Evolutionary conservation across 2,888 invertebrate genomes (phyloP).

Genomic region (Troides helena): DNA sequence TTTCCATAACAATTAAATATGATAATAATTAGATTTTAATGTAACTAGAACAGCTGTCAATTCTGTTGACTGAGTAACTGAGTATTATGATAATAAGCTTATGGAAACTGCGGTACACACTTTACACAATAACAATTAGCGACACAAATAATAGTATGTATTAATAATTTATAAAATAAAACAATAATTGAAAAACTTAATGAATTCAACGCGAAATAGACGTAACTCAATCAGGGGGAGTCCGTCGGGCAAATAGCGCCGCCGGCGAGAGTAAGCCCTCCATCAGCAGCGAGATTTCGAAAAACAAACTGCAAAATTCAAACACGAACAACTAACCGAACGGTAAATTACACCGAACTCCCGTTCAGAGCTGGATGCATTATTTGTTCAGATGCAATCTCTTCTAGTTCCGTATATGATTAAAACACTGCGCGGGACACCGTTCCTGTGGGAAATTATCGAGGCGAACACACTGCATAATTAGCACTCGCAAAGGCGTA

Average conservation of each 20-base stretch:
- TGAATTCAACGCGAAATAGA: slow-evolving; percentile 21
- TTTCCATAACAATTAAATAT: no score
- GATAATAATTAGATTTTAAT: no score
- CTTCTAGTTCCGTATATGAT: slow-evolving; percentile 72
- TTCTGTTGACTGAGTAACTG: no score
- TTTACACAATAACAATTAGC: no score
- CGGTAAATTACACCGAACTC: slow-evolving; percentile 70
- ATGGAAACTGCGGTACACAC: no score
- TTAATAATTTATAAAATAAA: neutral
- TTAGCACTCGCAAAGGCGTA: slow-evolving; percentile 67
- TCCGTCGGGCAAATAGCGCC: slow-evolving; percentile 27
- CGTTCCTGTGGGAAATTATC: slow-evolving; percentile 75
- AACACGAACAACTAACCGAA: slow-evolving; percentile 59
- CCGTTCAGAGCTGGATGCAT: slow-evolving; percentile 49
- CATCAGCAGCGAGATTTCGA: slow-evolving; percentile 40
- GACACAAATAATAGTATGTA: no score
- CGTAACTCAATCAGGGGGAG: slow-evolving; percentile 28
- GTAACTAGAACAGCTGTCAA: no score
- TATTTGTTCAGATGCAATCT: slow-evolving; percentile 77
- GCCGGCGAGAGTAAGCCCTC: slow-evolving; percentile 22
- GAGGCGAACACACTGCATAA: slow-evolving; percentile 73
- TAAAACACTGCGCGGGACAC: slow-evolving; percentile 74
- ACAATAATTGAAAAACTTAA: slow-evolving; percentile 6
- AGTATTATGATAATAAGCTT: no score
- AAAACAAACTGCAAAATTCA: slow-evolving; percentile 59